Evolutionary conservation across 2,113 vertebrate species (phyloP), one percentile per base, ranked within the genome.

Genomic region (Sander lucioperca): DNA sequence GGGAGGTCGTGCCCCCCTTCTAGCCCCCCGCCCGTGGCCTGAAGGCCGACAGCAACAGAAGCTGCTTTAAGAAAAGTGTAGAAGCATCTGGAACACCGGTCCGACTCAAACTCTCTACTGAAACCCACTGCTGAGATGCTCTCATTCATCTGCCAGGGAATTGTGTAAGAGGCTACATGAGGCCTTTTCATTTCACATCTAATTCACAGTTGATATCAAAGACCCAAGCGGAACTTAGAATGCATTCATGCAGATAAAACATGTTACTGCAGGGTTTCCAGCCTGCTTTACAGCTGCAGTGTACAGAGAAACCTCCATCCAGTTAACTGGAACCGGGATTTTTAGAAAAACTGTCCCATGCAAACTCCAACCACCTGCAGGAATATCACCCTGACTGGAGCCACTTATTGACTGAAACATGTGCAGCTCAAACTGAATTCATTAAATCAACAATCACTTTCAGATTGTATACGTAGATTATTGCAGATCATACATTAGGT

Each of bases 141-240:
- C n/a, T 45, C 23, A 58, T 64, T 58, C 58, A 45, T 30, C 12
- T 48, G 11, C 57, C 36, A 39, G 53, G 66, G 50, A 68, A 13
- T 14, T 18, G 23, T 73, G n/a, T 15, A 27, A 62, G 4, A 6
- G 8, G 33, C 47, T 15, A 12, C 15, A 11, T 2, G 36, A 57
- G 65, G 47, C 25, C 8, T 65, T 76, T 72, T 61, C 2, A 67
- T 50, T 23, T 68, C 43, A 67, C 25, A 58, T 67, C 19, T 18
- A 47, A 47, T 77, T 77, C 30, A 21, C 13, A 12, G 33, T 23
- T 27, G 1, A 23, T 25, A 53, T 43, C 3, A 64, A 36, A 36
- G 58, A 39, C 12, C 13, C 3, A 0, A 27, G 16, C 2, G 39
- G 21, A 57, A 57, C 33, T 25, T 45, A 45, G n/a, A 13, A 12